phyloP scores from a whole-genome alignment of 2,888 invertebrate genomes.

The Catocala sponsa region DNA sequence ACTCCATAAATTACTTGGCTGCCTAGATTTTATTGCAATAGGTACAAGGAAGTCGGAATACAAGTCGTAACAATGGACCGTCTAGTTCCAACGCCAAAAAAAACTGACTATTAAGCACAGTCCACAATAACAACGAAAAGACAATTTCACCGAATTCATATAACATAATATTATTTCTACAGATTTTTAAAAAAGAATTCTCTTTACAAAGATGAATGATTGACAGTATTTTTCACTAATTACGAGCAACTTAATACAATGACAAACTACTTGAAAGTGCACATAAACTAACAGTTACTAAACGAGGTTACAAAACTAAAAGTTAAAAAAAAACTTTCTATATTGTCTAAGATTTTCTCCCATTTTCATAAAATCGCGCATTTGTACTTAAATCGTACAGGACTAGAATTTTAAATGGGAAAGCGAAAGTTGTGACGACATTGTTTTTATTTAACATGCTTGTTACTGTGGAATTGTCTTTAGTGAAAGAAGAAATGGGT shows the following conservation, averaged over 20 bases:
- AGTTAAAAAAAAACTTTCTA: constrained; percentile 39
- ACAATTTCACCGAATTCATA: constrained; percentile 7
- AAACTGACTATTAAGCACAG: no score
- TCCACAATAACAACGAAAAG: neutral
- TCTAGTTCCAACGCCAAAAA: no score
- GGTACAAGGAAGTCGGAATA: no score
- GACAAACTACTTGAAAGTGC: constrained; percentile 1
- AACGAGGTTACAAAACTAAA: constrained; percentile 20
- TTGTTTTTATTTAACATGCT: constrained; percentile 26
- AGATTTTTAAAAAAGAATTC: neutral
- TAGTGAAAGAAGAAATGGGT: constrained; percentile 79
- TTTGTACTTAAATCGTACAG: constrained; percentile 55
- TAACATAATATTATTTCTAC: no score
- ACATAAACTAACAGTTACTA: constrained; percentile 10
- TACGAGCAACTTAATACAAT: constrained; percentile 24
- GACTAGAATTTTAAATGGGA: constrained; percentile 67
- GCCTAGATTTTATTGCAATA: no score
- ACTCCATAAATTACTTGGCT: no score
- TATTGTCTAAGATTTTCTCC: constrained; percentile 41
- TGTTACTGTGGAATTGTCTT: constrained; percentile 48
- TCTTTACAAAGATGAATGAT: constrained; percentile 13
- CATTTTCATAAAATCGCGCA: constrained; percentile 36
- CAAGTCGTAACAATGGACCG: no score
- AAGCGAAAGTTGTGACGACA: constrained; percentile 62
- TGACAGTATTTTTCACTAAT: constrained; percentile 19